phyloP scores from a whole-genome alignment of 2,113 vertebrate genomes.

The Pterophyllum scalare region DNA sequence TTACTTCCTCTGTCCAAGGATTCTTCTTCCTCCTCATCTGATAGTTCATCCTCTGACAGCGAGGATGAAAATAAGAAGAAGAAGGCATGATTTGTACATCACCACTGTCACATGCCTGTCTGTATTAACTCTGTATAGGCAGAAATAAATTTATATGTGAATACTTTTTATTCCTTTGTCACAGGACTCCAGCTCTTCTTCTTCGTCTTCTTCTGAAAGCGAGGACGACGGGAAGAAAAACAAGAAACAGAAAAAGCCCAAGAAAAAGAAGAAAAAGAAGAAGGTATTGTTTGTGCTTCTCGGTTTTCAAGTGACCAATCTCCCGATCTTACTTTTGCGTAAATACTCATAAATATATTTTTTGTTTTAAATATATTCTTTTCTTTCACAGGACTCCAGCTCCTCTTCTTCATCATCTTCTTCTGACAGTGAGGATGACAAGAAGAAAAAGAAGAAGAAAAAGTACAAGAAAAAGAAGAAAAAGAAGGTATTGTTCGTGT shows the following conservation, averaged over 20 bases:
- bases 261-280: conserved; percentile 66
- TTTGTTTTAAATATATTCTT: background rate
- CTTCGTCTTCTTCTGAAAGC: conserved; percentile 60
- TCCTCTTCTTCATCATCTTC: conserved; percentile 8
- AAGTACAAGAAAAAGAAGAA: conserved; percentile 60
- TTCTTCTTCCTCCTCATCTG: conserved; percentile 60
- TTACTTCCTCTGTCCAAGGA: conserved; percentile 31
- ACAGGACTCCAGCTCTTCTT: conserved; percentile 62
- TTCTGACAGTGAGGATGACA: conserved; percentile 70
- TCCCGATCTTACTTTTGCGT: background rate
- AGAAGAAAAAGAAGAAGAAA: conserved; percentile 65
- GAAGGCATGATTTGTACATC: conserved; percentile 24
- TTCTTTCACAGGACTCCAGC: background rate
- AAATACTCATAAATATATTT: background rate
- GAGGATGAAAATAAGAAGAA: conserved; percentile 67
- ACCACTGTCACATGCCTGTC: background rate
- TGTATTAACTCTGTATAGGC: background rate
- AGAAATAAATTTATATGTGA: background rate
- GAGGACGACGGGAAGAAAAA: conserved; percentile 67
- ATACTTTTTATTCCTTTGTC: background rate
- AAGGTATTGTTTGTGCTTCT: conserved; percentile 36
- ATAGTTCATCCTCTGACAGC: conserved; percentile 66
- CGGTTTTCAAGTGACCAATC: background rate
- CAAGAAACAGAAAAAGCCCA: conserved; percentile 36
- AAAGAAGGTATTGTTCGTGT: conserved; percentile 24